These are phyloP conservation scores for Chromoteleia sp. DNA, from an alignment of 2,888 invertebrate species.

Conservation along the genomic window DNA sequence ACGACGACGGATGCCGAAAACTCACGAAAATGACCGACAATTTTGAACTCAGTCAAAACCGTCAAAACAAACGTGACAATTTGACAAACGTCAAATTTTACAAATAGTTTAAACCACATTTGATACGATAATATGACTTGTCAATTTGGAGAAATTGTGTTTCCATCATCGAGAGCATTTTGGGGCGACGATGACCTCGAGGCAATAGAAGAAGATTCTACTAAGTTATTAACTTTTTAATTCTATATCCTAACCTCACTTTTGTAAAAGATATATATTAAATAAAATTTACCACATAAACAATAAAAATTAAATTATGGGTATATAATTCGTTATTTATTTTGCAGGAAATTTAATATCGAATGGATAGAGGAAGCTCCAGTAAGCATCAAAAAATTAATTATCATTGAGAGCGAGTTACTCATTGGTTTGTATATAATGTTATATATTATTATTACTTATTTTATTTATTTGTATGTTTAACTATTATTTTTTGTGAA, in stretches of 20 bases:
- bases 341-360: conserved; percentile 75
- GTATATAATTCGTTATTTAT: neutral
- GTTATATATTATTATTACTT: no score
- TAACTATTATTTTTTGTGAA: no score
- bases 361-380: conserved; percentile 78
- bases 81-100: conserved; percentile 11
- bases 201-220: conserved; percentile 53
- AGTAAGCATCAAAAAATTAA: conserved; percentile 74
- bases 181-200: conserved; percentile 81
- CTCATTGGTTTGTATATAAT: conserved; percentile 75
- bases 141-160: conserved; percentile 80
- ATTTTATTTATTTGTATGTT: no score
- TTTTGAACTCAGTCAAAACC: conserved; percentile 19
- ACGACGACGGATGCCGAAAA: neutral
- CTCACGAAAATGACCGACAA: conserved; percentile 17
- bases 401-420: conserved; percentile 78
- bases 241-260: conserved; percentile 11
- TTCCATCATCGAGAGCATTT: conserved; percentile 82
- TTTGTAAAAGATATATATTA: conserved; percentile 21
- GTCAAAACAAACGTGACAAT: neutral
- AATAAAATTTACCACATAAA: no score
- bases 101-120: neutral
- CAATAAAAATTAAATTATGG: no score
- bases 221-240: neutral
- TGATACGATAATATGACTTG: conserved; percentile 74